Conservation (phyloP, 2,113 vertebrate species). For the Turnix velox region DNA sequence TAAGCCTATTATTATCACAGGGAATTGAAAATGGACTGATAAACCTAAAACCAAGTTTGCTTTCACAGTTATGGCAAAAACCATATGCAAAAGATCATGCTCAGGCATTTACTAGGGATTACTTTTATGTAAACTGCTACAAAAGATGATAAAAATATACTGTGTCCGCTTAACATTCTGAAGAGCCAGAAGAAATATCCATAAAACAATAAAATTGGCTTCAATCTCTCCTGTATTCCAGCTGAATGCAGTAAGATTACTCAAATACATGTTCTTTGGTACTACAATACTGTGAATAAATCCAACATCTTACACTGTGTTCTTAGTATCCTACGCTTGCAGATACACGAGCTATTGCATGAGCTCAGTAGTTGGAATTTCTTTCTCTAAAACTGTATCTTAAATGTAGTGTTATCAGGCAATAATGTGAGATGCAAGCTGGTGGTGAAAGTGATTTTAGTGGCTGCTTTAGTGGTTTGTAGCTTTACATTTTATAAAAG, state of each 20-base stretch:
- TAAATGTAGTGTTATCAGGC: neutral
- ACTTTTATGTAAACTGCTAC: neutral
- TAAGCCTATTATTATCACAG: neutral
- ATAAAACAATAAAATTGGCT: neutral
- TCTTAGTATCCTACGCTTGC: neutral
- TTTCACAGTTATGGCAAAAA: neutral
- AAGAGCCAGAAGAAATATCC: neutral
- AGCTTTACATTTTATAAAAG: conserved; percentile 12
- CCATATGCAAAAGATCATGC: neutral
- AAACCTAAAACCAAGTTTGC: neutral
- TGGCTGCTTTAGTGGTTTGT: neutral
- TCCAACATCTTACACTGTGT: neutral
- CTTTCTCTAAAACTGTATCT: neutral
- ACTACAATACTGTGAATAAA: neutral
- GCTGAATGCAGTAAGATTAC: neutral
- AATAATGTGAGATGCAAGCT: neutral
- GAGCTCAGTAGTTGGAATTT: neutral
- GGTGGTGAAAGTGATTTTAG: neutral
- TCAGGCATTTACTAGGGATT: neutral
- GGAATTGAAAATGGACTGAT: neutral
- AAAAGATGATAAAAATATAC: neutral
- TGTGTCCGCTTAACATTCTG: neutral
- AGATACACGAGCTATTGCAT: neutral
- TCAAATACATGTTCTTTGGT: neutral
- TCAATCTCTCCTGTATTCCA: neutral